phyloP scores from a whole-genome alignment of 2,113 vertebrate genomes.

The Pseudorectes ferrugineus region DNA sequence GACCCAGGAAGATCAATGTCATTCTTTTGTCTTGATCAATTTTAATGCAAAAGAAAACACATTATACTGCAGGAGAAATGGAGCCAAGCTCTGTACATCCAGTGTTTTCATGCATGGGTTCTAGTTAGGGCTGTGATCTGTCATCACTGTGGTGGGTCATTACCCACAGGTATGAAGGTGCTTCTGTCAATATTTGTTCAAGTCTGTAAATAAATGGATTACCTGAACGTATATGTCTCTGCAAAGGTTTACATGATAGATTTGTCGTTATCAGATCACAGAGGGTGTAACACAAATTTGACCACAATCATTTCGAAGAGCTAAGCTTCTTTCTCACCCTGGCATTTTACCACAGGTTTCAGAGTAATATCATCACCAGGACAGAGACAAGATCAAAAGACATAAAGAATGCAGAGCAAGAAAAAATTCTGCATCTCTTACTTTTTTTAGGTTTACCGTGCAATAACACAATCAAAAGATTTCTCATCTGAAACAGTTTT shows the following conservation, averaged over 20 bases:
- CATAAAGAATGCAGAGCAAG: neutral
- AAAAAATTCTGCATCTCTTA: neutral
- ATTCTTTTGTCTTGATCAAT: neutral
- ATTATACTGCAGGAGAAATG: neutral
- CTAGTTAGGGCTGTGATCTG: neutral
- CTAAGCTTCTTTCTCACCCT: neutral
- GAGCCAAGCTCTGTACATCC: neutral
- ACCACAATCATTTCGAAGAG: neutral
- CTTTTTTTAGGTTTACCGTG: neutral
- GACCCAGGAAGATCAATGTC: neutral
- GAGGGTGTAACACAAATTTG: neutral
- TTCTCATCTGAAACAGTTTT: neutral
- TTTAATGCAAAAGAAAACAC: neutral
- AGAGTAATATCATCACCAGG: neutral
- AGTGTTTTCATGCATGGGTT: neutral
- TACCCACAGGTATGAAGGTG: neutral
- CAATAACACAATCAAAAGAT: neutral
- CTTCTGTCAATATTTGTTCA: conserved; percentile 41
- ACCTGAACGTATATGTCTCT: neutral
- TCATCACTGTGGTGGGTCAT: neutral
- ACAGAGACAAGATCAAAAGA: neutral
- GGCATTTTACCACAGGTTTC: neutral
- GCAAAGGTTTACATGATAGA: neutral
- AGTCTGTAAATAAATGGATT: conserved; percentile 20
- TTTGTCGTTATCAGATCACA: neutral